phyloP scores from a whole-genome alignment of 2,113 vertebrate genomes.

The Xenopus tropicalis region UCB_Xtro_10.0 CM004450.2:119733501-119734000 shows the following conservation, averaged over 20 bases:
- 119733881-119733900: too few species aligned
- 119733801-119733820: not conserved
- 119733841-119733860: too few species aligned
- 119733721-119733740: not conserved
- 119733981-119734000: too few species aligned
- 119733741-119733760: not conserved
- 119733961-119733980: too few species aligned
- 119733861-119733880: too few species aligned
- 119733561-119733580: not conserved
- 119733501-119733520: too few species aligned
- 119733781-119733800: not conserved
- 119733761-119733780: not conserved
- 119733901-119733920: too few species aligned
- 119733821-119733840: too few species aligned
- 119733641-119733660: not conserved
- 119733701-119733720: not conserved
- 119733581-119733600: not conserved
- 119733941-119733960: too few species aligned
- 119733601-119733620: slow-evolving; percentile 2
- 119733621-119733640: not conserved
- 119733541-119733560: not conserved
- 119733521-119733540: too few species aligned
- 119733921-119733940: too few species aligned
- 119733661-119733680: not conserved
- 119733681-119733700: not conserved